Percentiles rank a stretch among this genome's conserved stretches.
Conservation (phyloP, 2,797 vertebrate genomes). For the Centropyge bicolor region DNA sequence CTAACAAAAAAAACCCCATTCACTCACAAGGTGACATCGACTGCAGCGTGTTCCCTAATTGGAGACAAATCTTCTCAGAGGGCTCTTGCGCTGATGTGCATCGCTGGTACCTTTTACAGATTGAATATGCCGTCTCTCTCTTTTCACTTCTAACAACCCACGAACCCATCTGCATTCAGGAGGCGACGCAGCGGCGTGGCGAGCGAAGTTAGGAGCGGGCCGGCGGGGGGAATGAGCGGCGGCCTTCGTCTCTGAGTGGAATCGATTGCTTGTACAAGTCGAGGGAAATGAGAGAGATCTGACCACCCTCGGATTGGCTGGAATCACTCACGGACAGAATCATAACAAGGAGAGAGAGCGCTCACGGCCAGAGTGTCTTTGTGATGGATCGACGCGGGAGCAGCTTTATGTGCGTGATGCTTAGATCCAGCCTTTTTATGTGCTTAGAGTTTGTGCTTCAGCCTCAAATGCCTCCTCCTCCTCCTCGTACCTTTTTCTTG, state of each 20-base stretch:
- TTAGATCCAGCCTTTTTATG: not conserved
- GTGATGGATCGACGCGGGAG: constrained; percentile 19
- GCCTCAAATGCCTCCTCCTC: not conserved
- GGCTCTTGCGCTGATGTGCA: constrained; percentile 4
- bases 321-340: constrained; percentile 62
- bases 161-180: constrained; percentile 66
- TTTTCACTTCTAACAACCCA: constrained; percentile 30
- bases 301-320: constrained; percentile 64
- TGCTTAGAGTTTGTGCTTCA: not conserved
- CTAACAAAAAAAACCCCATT: constrained; percentile 1
- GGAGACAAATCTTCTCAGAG: constrained; percentile 35
- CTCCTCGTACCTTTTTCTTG: not conserved
- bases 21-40: constrained; percentile 18
- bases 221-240: constrained; percentile 46
- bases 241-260: constrained; percentile 70
- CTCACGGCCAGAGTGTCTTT: constrained; percentile 13
- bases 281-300: constrained; percentile 77
- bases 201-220: constrained; percentile 40
- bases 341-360: constrained; percentile 39
- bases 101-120: constrained; percentile 24
- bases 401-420: constrained; percentile 13
- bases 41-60: constrained; percentile 38
- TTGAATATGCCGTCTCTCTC: constrained; percentile 24
- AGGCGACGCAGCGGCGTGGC: constrained; percentile 30
- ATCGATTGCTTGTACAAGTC: constrained; percentile 76